Evolutionary conservation across 2,797 vertebrate genomes (phyloP).

Genomic region (Anas georgica): DNA sequence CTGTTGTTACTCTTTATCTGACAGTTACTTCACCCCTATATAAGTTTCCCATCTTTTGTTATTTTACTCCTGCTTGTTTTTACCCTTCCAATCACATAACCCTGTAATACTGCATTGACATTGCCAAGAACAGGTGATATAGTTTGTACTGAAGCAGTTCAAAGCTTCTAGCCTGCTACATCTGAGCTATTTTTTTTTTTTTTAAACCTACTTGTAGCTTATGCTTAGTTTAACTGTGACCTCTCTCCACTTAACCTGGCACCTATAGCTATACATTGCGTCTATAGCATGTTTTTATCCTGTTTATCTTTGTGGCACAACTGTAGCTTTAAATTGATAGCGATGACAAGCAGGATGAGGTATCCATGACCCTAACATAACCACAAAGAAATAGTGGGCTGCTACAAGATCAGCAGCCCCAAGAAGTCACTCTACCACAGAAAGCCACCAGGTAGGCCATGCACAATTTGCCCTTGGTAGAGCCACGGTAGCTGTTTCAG

Average conservation of each 20-base stretch:
- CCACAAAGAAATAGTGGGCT: not conserved
- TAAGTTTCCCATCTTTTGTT: not conserved
- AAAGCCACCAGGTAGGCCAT: no score
- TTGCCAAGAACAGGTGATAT: no score
- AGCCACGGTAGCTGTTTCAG: no score
- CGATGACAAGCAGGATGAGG: not conserved
- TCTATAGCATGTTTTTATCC: not conserved
- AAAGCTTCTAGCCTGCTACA: no score
- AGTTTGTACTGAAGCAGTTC: no score
- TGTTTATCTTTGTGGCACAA: not conserved
- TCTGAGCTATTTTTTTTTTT: no score
- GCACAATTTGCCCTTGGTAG: no score
- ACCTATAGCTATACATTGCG: fast-evolving
- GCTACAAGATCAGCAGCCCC: fast-evolving
- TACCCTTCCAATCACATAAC: no score
- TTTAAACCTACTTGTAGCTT: no score
- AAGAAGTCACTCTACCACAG: not conserved
- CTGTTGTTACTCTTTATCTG: not conserved
- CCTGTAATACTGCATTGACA: no score
- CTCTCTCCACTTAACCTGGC: fast-evolving
- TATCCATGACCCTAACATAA: not conserved
- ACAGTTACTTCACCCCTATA: not conserved
- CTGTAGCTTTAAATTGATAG: fast-evolving
- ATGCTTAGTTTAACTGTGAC: no score
- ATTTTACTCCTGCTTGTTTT: not conserved